Percentiles rank a stretch among this genome's conserved stretches.
These are phyloP conservation scores for Orchestes rusci DNA, from an alignment of 2,888 invertebrate genomes.

Conservation along the genomic window DNA sequence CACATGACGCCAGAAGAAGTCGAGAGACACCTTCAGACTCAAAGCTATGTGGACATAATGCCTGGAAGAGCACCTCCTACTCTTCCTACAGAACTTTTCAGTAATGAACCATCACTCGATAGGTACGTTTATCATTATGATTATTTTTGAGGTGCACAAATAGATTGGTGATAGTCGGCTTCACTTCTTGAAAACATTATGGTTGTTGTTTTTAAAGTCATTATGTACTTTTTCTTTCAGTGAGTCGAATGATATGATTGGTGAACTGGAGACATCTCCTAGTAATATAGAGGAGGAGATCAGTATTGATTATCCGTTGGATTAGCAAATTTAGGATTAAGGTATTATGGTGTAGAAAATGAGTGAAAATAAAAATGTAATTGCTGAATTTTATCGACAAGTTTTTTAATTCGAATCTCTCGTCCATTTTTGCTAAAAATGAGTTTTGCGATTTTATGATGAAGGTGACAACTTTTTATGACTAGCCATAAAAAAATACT, in stretches of 20 bases:
- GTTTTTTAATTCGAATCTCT: no score
- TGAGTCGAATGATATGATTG: conserved; percentile 70
- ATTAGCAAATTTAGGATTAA: no score
- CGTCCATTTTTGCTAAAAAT: no score
- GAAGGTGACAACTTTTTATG: no score
- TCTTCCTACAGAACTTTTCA: conserved; percentile 90
- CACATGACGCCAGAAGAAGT: conserved; percentile 90
- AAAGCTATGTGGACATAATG: conserved; percentile 69
- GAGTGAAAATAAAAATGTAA: no score
- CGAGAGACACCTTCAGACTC: conserved; percentile 81
- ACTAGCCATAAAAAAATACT: no score
- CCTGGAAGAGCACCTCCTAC: conserved; percentile 83
- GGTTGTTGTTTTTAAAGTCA: no score
- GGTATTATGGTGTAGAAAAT: no score
- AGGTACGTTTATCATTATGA: conserved; percentile 48
- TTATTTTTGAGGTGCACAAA: not conserved
- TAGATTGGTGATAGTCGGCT: no score
- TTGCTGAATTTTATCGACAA: no score
- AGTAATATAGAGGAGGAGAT: conserved; percentile 76
- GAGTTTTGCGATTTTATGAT: no score
- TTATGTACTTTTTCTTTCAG: conserved; percentile 46
- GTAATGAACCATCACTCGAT: conserved; percentile 84
- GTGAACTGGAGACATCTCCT: conserved; percentile 71
- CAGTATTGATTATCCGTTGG: conserved; percentile 56
- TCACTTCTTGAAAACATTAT: no score